phyloP scores from a whole-genome alignment of 2,888 invertebrate species.

The Anarsia innoxiella region DNA sequence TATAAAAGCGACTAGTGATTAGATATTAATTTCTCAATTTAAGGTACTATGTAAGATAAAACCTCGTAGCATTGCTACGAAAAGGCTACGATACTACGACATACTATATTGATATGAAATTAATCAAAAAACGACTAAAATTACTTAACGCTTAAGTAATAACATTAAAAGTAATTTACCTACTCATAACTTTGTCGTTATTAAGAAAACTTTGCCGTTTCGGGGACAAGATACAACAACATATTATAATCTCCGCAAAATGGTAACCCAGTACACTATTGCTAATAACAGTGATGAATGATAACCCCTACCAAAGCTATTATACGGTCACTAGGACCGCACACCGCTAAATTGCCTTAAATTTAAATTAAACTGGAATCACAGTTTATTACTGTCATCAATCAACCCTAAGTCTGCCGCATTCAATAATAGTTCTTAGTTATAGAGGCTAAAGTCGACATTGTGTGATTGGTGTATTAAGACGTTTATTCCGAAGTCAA shows the following conservation, averaged over 20 bases:
- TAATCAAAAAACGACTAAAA: too few species aligned
- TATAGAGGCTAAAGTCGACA: conserved; percentile 30
- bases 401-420: conserved; percentile 48
- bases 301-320: conserved; percentile 52
- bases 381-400: conserved; percentile 73
- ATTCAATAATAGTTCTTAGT: conserved; percentile 49
- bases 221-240: too few species aligned
- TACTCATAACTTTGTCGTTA: too few species aligned
- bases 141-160: too few species aligned
- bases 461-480: conserved; percentile 30
- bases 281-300: conserved; percentile 40
- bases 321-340: conserved; percentile 61
- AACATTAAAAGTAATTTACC: too few species aligned
- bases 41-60: too few species aligned
- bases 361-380: conserved; percentile 75
- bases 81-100: background rate
- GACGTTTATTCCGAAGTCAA: conserved; percentile 59
- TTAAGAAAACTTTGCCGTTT: too few species aligned
- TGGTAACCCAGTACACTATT: too few species aligned
- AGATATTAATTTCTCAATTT: too few species aligned
- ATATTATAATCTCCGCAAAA: too few species aligned
- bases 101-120: too few species aligned
- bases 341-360: conserved; percentile 71
- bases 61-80: background rate
- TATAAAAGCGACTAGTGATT: too few species aligned